phyloP scores from a whole-genome alignment of 2,888 invertebrate species.

The Sarcophaga caerulescens region DNA sequence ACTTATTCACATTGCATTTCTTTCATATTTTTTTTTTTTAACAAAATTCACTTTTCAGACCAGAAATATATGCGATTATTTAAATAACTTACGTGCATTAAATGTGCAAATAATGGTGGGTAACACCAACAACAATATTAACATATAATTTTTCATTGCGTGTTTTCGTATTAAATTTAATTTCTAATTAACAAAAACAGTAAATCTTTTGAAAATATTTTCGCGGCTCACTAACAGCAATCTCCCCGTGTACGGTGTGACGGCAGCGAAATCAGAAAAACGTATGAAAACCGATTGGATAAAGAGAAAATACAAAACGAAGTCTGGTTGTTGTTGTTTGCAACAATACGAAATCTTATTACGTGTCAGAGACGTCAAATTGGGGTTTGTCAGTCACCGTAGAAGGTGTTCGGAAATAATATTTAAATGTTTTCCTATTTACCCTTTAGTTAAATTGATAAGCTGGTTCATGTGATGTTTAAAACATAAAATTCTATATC shows the following conservation, averaged over 20 bases:
- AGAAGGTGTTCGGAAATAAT: slow-evolving; percentile 44
- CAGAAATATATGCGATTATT: neutral
- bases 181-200: slow-evolving; percentile 18
- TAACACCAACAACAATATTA: slow-evolving; percentile 85
- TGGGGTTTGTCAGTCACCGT: slow-evolving; percentile 35
- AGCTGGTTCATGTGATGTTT: neutral
- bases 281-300: slow-evolving; percentile 53
- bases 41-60: neutral
- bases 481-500: neutral
- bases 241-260: slow-evolving; percentile 23
- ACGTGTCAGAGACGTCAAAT: slow-evolving; percentile 66
- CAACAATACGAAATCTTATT: slow-evolving; percentile 46
- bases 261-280: slow-evolving; percentile 51
- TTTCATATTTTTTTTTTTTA: slow-evolving; percentile 16
- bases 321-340: slow-evolving; percentile 50
- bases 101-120: slow-evolving; percentile 88
- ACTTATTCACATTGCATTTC: neutral
- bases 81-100: slow-evolving; percentile 86
- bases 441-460: neutral
- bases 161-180: slow-evolving; percentile 43
- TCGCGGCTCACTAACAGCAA: slow-evolving; percentile 9
- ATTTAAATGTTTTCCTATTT: neutral
- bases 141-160: slow-evolving; percentile 86
- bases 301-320: slow-evolving; percentile 55
- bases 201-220: slow-evolving; percentile 9